These are phyloP conservation scores for Pegoplata infirma DNA, from an alignment of 2,888 invertebrate genomes.

Conservation along the genomic window DNA sequence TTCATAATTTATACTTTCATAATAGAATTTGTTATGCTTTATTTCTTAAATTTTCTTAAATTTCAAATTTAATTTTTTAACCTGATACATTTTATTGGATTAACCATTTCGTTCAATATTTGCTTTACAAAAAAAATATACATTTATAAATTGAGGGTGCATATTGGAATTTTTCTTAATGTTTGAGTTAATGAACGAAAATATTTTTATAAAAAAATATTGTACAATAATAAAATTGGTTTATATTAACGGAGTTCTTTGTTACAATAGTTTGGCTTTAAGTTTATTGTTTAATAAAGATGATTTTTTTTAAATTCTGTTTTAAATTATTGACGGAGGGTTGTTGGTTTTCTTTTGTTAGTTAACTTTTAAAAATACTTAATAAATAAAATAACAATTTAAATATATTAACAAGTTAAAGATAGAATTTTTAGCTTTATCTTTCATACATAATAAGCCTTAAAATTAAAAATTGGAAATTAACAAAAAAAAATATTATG, in stretches of 20 bases:
- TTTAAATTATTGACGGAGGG: slow-evolving; percentile 36
- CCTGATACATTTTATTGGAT: neutral
- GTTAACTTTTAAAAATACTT: too few relatives aligned
- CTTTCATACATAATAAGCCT: neutral
- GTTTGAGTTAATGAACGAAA: neutral
- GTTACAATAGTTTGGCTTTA: neutral
- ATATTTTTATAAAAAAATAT: neutral
- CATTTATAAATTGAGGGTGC: neutral
- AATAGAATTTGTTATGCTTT: neutral
- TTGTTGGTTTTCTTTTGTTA: slow-evolving; percentile 13
- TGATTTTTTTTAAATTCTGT: neutral
- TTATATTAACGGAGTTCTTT: neutral
- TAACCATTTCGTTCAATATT: neutral
- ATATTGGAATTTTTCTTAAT: neutral
- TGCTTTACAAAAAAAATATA: neutral
- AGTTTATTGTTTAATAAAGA: neutral
- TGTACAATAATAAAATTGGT: slow-evolving; percentile 12
- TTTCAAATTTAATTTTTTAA: neutral
- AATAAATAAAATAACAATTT: slow-evolving; percentile 35
- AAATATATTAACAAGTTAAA: slow-evolving; percentile 33
- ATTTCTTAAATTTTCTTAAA: neutral
- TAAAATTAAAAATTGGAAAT: slow-evolving; percentile 5
- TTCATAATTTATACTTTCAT: too few relatives aligned
- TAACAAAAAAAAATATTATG: neutral
- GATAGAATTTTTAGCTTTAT: neutral